phyloP scores from a whole-genome alignment of 2,888 invertebrate species.

The Nysson spinosus region DNA sequence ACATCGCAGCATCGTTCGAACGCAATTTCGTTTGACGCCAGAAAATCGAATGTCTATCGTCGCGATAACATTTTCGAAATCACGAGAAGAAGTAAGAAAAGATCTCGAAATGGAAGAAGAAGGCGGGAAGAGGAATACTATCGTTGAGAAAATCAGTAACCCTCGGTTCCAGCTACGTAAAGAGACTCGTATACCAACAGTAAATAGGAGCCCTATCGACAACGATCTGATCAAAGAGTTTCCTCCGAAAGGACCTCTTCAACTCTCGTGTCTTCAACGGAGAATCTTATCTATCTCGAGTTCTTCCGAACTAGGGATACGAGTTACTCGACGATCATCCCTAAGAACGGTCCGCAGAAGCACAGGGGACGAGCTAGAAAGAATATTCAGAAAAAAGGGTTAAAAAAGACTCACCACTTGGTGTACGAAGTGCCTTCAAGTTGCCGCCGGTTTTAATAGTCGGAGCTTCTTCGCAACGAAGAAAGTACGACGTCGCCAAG shows the following conservation, averaged over 20 bases:
- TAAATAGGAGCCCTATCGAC: slow-evolving; percentile 38
- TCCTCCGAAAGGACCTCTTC: slow-evolving; percentile 33
- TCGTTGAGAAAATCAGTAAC: slow-evolving; percentile 9
- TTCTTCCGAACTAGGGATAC: neutral
- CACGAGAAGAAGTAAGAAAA: too few species aligned
- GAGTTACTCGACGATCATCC: too few species aligned
- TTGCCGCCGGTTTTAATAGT: slow-evolving; percentile 57
- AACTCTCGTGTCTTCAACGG: neutral
- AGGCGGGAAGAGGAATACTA: neutral
- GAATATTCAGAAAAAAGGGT: neutral
- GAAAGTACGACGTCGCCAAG: neutral
- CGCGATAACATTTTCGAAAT: slow-evolving; percentile 13
- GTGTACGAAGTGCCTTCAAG: slow-evolving; percentile 31
- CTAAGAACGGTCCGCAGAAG: too few species aligned
- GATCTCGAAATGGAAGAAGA: neutral
- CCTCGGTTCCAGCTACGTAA: neutral
- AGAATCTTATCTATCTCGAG: slow-evolving; percentile 25
- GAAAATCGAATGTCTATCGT: too few species aligned
- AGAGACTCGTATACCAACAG: slow-evolving; percentile 1
- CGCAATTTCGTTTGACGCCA: too few species aligned
- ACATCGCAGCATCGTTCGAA: too few species aligned
- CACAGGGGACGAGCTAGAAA: neutral
- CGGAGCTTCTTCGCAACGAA: slow-evolving; percentile 25
- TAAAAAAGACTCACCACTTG: slow-evolving; percentile 52
- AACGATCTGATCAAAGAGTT: slow-evolving; percentile 54